phyloP scores from a whole-genome alignment of 2,888 invertebrate genomes.

The Melolontha melolontha region DNA sequence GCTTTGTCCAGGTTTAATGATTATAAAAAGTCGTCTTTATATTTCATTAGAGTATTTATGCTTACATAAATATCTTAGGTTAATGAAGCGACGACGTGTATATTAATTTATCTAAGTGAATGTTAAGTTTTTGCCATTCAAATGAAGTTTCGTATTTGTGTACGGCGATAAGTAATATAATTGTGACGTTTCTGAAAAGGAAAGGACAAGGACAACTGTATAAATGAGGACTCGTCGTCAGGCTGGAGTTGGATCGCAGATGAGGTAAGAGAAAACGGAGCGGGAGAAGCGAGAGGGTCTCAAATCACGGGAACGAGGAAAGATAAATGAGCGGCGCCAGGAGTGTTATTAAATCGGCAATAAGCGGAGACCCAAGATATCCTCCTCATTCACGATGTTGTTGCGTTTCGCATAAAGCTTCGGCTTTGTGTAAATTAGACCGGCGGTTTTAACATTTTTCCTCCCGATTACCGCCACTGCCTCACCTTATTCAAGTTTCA shows the following conservation, averaged over 20 bases:
- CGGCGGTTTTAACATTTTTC: constrained; percentile 31
- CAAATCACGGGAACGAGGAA: constrained; percentile 46
- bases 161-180: constrained; percentile 17
- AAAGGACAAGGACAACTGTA: not conserved
- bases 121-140: constrained; percentile 17
- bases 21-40: too few relatives aligned
- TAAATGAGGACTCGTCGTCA: constrained; percentile 7
- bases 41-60: not conserved
- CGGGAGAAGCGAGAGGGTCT: constrained; percentile 1
- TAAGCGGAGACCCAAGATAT: constrained; percentile 45
- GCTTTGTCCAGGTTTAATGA: too few relatives aligned
- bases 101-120: constrained; percentile 20
- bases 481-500: constrained; percentile 30
- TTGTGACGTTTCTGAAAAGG: constrained; percentile 21
- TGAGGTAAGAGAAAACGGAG: not conserved
- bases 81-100: constrained; percentile 23
- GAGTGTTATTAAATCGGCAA: constrained; percentile 52
- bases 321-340: constrained; percentile 50
- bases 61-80: not conserved
- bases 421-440: constrained; percentile 36
- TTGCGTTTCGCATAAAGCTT: constrained; percentile 33
- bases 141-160: constrained; percentile 10
- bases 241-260: constrained; percentile 1
- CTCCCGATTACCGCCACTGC: constrained; percentile 13
- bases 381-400: constrained; percentile 28